phyloP scores from a whole-genome alignment of 2,888 invertebrate genomes.

The Eumerus sabulonum region DNA sequence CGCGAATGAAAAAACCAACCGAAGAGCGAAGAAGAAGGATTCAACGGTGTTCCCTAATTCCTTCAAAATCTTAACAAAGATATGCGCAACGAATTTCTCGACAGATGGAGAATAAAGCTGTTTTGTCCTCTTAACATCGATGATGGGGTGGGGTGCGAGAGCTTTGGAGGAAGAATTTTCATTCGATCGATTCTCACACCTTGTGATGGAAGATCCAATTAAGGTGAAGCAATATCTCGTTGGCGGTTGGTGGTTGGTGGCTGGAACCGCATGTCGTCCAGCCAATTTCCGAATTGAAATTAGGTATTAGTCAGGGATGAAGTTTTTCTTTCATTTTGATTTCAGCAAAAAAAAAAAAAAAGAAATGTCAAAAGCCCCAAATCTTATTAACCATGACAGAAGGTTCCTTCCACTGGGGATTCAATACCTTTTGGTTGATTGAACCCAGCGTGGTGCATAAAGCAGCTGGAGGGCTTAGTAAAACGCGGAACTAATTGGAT shows the following conservation, averaged over 20 bases:
- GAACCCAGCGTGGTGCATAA: neutral
- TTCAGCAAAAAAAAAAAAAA: neutral
- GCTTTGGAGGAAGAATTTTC: too few species aligned
- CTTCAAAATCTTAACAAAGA: constrained; percentile 66
- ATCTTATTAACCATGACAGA: constrained; percentile 26
- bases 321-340: neutral
- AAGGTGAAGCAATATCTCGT: constrained; percentile 23
- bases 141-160: too few species aligned
- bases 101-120: constrained; percentile 37
- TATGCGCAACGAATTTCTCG: constrained; percentile 65
- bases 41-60: constrained; percentile 50
- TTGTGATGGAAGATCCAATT: constrained; percentile 61
- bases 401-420: neutral
- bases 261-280: constrained; percentile 35
- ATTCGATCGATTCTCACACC: constrained; percentile 68
- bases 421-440: neutral
- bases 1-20: constrained; percentile 17
- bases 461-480: neutral
- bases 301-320: constrained; percentile 18
- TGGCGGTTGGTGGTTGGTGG: constrained; percentile 10
- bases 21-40: constrained; percentile 39
- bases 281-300: constrained; percentile 19
- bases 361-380: constrained; percentile 15
- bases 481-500: constrained; percentile 38
- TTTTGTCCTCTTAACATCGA: too few species aligned